Percentiles rank a stretch among this genome's conserved stretches.
Conservation (phyloP, 92 coral and sea anemone genomes). For the Desmophyllum pertusum region DNA sequence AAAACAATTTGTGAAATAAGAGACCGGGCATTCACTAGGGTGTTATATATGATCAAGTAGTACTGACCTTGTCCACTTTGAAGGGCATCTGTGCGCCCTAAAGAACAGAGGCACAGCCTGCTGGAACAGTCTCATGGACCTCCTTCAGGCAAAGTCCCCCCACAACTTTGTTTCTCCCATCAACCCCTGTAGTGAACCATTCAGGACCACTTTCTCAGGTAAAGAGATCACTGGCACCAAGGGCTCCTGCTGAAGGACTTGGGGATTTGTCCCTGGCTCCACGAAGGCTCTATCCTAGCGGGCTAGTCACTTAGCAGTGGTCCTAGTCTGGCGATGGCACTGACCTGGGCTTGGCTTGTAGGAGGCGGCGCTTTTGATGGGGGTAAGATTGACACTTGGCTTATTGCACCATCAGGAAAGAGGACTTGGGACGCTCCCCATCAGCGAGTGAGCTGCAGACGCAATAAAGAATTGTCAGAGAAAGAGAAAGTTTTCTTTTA, state of each 20-base stretch:
- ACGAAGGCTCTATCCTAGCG: conserved; percentile 56
- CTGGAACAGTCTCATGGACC: conserved; percentile 59
- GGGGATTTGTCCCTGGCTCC: conserved; percentile 53
- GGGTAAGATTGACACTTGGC: conserved; percentile 81
- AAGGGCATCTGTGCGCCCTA: conserved; percentile 87
- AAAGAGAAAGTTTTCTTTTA: too few relatives aligned
- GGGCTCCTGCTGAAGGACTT: conserved; percentile 83
- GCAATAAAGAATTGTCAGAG: too few relatives aligned
- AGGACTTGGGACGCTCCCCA: conserved; percentile 87
- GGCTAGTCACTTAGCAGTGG: conserved; percentile 36
- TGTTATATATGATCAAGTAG: not conserved
- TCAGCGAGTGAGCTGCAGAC: conserved; percentile 66
- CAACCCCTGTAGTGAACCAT: conserved; percentile 83
- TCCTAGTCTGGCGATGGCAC: conserved; percentile 64
- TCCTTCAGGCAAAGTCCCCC: conserved; percentile 81
- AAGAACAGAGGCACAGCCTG: conserved; percentile 74
- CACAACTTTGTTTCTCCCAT: conserved; percentile 79
- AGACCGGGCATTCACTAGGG: too few relatives aligned
- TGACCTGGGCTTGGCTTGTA: conserved; percentile 63
- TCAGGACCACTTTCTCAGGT: conserved; percentile 75
- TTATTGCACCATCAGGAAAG: conserved; percentile 88
- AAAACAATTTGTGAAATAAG: too few relatives aligned
- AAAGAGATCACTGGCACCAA: conserved; percentile 63
- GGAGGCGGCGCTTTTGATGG: conserved; percentile 50
- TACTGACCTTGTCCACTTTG: conserved; percentile 86